Percentiles rank a stretch among this genome's conserved stretches.
These are phyloP conservation scores for Habroteleia sp. DNA, from an alignment of 2,888 invertebrate genomes.

Conservation along the genomic window DNA sequence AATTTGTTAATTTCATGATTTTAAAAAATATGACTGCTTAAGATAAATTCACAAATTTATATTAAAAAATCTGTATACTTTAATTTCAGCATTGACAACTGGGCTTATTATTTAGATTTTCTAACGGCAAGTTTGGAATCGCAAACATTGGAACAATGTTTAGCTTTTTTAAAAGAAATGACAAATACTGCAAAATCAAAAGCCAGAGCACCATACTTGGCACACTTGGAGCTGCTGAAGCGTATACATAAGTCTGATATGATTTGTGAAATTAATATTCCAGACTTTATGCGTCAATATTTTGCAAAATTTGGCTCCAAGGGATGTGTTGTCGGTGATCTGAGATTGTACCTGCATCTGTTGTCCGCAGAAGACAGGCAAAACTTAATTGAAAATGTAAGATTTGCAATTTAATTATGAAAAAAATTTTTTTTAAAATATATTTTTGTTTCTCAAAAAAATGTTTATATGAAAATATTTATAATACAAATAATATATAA, in stretches of 20 bases:
- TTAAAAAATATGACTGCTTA: too few relatives aligned
- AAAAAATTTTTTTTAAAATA: too few relatives aligned
- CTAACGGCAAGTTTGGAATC: slow-evolving; percentile 78
- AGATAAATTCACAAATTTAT: neutral
- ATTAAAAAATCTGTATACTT: neutral
- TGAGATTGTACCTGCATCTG: slow-evolving; percentile 88
- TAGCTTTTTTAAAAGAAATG: slow-evolving; percentile 78
- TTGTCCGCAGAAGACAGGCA: slow-evolving; percentile 85
- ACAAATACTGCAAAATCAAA: slow-evolving; percentile 70
- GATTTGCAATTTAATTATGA: too few relatives aligned
- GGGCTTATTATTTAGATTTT: slow-evolving; percentile 82
- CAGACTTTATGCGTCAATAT: slow-evolving; percentile 89
- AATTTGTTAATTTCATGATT: slow-evolving; percentile 66
- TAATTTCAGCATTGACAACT: slow-evolving; percentile 80
- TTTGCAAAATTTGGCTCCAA: slow-evolving; percentile 92
- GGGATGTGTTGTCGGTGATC: slow-evolving; percentile 92
- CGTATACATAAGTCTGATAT: slow-evolving; percentile 80
- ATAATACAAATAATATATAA: too few relatives aligned
- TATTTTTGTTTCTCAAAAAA: too few relatives aligned
- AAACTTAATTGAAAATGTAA: slow-evolving; percentile 81
- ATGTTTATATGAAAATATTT: too few relatives aligned
- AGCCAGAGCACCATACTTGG: slow-evolving; percentile 91
- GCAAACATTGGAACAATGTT: slow-evolving; percentile 75
- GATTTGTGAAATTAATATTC: slow-evolving; percentile 79
- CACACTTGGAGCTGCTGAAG: slow-evolving; percentile 89